Percentiles rank a stretch among this genome's conserved stretches.
These are phyloP conservation scores for Notiomystis cincta DNA, from an alignment of 2,113 vertebrate species.

Conservation along the genomic window DNA sequence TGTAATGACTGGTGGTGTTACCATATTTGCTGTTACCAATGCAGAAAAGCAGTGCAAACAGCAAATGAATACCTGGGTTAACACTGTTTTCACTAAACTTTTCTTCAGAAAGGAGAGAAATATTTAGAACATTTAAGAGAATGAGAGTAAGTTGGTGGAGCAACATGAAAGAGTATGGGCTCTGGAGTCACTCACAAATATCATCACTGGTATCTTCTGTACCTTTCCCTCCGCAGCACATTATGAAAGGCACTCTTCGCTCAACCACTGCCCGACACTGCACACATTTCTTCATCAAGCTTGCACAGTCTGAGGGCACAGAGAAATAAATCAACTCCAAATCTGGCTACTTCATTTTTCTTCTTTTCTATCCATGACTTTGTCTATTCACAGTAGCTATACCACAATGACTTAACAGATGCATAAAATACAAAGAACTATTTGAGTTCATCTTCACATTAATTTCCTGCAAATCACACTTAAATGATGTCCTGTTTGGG, in stretches of 20 bases:
- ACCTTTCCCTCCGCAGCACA: constrained; percentile 96
- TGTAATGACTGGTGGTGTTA: background rate
- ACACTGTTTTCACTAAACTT: background rate
- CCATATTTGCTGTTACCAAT: background rate
- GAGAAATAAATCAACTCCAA: background rate
- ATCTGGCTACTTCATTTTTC: background rate
- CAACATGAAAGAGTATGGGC: background rate
- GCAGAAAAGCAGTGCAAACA: background rate
- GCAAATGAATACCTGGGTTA: background rate
- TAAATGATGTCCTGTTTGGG: background rate
- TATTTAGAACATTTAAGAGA: background rate
- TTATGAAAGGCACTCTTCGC: constrained; percentile 91
- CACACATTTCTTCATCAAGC: constrained; percentile 98
- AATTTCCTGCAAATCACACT: background rate
- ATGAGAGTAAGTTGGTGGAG: background rate
- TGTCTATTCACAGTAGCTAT: background rate
- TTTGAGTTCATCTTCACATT: background rate
- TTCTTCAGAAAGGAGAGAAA: background rate
- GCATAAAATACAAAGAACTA: background rate
- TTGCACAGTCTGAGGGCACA: constrained; percentile 87
- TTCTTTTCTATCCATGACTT: background rate
- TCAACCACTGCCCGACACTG: constrained; percentile 97
- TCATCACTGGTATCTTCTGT: constrained; percentile 93
- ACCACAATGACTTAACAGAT: background rate
- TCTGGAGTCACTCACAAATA: constrained; percentile 87